These are phyloP conservation scores for Mustelus asterias DNA, from an alignment of 2,113 vertebrate species.

Conservation along the genomic window DNA sequence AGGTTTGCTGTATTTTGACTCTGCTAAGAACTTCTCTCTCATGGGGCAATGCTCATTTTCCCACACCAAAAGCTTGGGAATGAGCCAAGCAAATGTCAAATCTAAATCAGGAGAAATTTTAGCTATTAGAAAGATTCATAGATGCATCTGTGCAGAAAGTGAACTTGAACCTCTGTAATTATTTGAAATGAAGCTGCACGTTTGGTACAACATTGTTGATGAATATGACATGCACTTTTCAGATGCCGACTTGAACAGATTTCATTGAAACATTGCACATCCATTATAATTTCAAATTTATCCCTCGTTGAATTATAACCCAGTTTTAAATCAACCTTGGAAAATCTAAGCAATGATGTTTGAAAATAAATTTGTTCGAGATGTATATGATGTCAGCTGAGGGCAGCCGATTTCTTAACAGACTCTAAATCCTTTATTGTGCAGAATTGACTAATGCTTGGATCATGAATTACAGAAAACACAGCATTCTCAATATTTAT, in stretches of 20 bases:
- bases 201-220: conserved; percentile 24
- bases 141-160: conserved; percentile 13
- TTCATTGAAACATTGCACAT: conserved; percentile 15
- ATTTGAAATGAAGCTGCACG: conserved; percentile 16
- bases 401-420: not conserved
- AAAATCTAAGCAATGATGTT: conserved; percentile 1
- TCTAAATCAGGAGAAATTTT: conserved; percentile 22
- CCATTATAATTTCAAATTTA: conserved; percentile 3
- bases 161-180: conserved; percentile 29
- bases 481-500: not conserved
- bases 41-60: not conserved
- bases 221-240: not conserved
- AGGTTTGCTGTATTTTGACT: not conserved
- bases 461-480: not conserved
- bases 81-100: not conserved
- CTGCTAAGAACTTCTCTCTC: not conserved
- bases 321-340: not conserved
- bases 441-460: not conserved
- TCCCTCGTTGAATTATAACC: conserved; percentile 20
- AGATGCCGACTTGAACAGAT: not conserved
- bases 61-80: not conserved
- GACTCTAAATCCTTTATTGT: no score
- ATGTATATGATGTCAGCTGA: not conserved
- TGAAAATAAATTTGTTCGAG: not conserved
- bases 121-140: not conserved